A percentile compares a stretch with the other conserved stretches of the same genome.
Evolutionary conservation across 2,888 invertebrate species (phyloP).

Genomic region (Nephrotoma appendiculata): DNA sequence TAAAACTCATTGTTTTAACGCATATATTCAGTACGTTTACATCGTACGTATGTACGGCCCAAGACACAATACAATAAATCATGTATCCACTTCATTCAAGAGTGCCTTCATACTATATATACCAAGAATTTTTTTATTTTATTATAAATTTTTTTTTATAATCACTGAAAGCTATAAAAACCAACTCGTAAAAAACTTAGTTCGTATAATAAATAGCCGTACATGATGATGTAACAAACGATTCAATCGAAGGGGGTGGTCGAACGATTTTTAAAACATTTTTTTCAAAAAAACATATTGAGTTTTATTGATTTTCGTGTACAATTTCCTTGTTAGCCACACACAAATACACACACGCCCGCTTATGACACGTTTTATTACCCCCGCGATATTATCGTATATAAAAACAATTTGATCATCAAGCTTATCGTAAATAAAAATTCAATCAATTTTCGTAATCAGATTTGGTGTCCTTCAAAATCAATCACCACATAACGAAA

Average conservation of each 20-base stretch:
- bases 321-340: neutral
- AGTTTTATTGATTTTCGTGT: neutral
- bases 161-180: neutral
- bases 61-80: neutral
- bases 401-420: neutral
- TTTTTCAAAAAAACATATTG: neutral
- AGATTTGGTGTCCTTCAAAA: neutral
- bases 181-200: neutral
- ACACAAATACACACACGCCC: neutral
- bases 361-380: neutral
- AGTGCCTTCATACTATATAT: neutral
- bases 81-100: neutral
- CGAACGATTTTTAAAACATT: neutral
- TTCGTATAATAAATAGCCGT: neutral
- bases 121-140: neutral
- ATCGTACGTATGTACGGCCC: neutral
- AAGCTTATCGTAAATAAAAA: neutral
- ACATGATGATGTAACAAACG: neutral
- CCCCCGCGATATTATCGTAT: neutral
- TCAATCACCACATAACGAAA: neutral
- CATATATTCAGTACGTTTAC: neutral
- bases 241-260: neutral
- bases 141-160: neutral
- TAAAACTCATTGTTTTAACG: neutral
- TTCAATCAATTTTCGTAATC: neutral